Evolutionary conservation across 64 coral and sea anemone species (phyloP).

Genomic region (Porites lutea): DNA sequence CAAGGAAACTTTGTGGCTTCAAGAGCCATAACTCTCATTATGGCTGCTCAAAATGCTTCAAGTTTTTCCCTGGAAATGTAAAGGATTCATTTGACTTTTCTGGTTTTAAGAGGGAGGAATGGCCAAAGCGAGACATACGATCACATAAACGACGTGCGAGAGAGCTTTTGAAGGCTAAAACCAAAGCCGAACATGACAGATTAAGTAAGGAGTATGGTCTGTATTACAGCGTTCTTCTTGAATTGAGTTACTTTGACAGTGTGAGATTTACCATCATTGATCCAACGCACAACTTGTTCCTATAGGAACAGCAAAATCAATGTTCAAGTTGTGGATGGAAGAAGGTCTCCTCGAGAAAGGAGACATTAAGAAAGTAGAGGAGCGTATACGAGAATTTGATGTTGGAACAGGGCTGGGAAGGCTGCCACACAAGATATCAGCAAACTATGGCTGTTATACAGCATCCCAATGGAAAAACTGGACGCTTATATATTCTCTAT

Average conservation of each 20-base stretch:
- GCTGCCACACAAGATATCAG: conserved; percentile 44
- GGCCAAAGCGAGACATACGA: not conserved
- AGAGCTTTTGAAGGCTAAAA: conserved; percentile 24
- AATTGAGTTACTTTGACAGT: conserved; percentile 1
- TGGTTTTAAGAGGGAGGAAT: conserved; percentile 34
- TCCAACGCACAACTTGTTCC: not conserved
- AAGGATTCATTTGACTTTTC: conserved; percentile 25
- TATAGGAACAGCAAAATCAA: too few species aligned
- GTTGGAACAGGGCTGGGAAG: conserved; percentile 24
- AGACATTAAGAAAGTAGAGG: not conserved
- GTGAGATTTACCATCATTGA: not conserved
- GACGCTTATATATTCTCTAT: conserved; percentile 62
- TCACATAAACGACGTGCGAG: not conserved
- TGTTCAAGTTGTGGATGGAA: conserved; percentile 1
- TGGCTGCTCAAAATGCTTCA: conserved; percentile 17
- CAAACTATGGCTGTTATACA: conserved; percentile 71
- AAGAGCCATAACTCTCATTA: not conserved
- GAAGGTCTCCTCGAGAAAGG: not conserved
- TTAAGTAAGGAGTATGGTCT: not conserved
- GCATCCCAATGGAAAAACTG: too few species aligned
- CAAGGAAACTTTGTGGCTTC: conserved; percentile 14
- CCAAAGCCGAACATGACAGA: not conserved
- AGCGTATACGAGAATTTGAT: conserved; percentile 31
- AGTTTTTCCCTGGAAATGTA: not conserved
- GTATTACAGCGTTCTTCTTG: not conserved